Conservation (phyloP, 2,888 invertebrate genomes). For the Dasypogon diadema region DNA sequence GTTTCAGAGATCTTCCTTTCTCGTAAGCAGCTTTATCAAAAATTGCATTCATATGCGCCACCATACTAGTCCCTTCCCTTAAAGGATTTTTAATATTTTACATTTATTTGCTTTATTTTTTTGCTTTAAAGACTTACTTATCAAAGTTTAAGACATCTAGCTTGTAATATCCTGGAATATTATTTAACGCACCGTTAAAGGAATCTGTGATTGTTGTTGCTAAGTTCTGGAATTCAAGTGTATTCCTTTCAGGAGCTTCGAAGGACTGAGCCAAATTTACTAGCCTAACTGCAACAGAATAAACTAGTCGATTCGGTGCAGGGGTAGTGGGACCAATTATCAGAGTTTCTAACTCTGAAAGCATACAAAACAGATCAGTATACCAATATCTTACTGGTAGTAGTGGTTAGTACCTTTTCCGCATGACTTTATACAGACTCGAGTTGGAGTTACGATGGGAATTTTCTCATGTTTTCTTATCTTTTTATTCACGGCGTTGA, state of each 20-base stretch:
- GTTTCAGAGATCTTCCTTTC: slow-evolving; percentile 70
- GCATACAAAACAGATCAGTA: neutral
- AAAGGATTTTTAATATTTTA: no score
- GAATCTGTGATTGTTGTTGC: slow-evolving; percentile 76
- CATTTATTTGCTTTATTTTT: neutral
- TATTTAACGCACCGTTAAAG: slow-evolving; percentile 73
- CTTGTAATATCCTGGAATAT: slow-evolving; percentile 80
- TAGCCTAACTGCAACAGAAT: slow-evolving; percentile 80
- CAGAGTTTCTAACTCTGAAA: slow-evolving; percentile 62
- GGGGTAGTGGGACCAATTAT: slow-evolving; percentile 71
- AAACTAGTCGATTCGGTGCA: slow-evolving; percentile 76
- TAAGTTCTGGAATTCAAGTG: slow-evolving; percentile 79
- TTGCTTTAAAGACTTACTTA: slow-evolving; percentile 71
- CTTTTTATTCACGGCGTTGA: slow-evolving; percentile 86
- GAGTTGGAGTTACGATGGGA: slow-evolving; percentile 79
- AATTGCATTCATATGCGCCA: slow-evolving; percentile 81
- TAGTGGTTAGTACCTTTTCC: slow-evolving; percentile 76
- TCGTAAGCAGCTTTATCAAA: slow-evolving; percentile 79
- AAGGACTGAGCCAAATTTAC: slow-evolving; percentile 83
- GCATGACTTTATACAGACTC: slow-evolving; percentile 87
- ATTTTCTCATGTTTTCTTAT: slow-evolving; percentile 82
- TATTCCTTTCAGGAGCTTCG: slow-evolving; percentile 79
- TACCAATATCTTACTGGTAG: neutral
- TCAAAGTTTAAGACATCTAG: slow-evolving; percentile 78
- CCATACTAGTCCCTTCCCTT: slow-evolving; percentile 69